Evolutionary conservation across 1,140 invertebrate species (phyloP).

Genomic region (Sarcophaga peregrina): DNA sequence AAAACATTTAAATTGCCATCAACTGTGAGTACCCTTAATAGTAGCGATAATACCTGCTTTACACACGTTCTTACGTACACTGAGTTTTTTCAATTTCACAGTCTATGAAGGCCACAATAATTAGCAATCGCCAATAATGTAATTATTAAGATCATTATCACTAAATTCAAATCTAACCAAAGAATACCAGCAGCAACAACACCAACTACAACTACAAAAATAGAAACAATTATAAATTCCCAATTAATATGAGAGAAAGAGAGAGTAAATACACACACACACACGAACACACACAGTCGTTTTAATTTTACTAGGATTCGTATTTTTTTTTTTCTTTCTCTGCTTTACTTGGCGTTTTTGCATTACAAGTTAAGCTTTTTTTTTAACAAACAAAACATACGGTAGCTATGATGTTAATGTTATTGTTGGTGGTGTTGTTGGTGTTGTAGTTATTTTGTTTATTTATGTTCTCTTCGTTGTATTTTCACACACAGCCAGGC

Average conservation of each 20-base stretch:
- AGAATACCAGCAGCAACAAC: too few relatives aligned
- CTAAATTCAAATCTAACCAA: not conserved
- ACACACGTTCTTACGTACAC: too few relatives aligned
- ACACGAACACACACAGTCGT: too few relatives aligned
- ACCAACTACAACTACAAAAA: not conserved
- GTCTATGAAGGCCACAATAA: not conserved
- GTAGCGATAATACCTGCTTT: not conserved
- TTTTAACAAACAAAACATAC: constrained; percentile 15
- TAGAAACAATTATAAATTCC: constrained; percentile 10
- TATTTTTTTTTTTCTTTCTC: not conserved
- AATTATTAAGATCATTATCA: constrained; percentile 16
- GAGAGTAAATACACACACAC: too few relatives aligned
- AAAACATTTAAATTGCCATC: not conserved
- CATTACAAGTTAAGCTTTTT: not conserved
- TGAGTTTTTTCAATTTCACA: not conserved
- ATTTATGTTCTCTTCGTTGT: not conserved
- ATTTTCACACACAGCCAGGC: not conserved
- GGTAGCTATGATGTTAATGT: not conserved
- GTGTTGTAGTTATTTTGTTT: not conserved
- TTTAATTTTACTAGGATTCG: too few relatives aligned
- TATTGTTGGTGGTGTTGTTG: not conserved
- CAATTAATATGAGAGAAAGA: not conserved
- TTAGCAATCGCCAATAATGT: constrained; percentile 3
- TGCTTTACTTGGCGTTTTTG: not conserved
- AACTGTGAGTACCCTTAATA: not conserved